Evolutionary conservation across 2,888 invertebrate species (phyloP).

Genomic region (Chorisops tibialis): DNA sequence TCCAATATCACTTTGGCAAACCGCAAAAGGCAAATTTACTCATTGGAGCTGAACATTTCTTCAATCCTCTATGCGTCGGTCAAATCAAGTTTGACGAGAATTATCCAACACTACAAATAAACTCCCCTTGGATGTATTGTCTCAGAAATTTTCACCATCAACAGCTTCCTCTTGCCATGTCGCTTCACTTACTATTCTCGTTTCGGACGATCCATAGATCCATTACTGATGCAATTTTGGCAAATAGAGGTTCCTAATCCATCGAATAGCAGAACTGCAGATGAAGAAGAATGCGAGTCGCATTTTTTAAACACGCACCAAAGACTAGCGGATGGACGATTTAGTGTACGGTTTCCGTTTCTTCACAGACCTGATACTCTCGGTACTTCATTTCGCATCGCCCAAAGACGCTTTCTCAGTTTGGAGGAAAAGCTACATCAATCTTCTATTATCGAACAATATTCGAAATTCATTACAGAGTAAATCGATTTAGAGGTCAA

Average conservation of each 20-base stretch:
- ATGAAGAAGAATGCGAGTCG: no score
- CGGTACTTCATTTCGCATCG: neutral
- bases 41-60: slow-evolving; percentile 14
- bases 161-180: neutral
- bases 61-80: no score
- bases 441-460: no score
- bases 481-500: no score
- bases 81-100: slow-evolving; percentile 10
- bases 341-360: neutral
- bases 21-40: slow-evolving; percentile 15
- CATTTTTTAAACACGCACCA: no score
- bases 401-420: neutral
- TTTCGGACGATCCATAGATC: neutral
- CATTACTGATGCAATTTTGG: neutral
- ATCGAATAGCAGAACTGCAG: no score
- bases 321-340: no score
- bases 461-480: no score
- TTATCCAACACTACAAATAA: slow-evolving; percentile 10
- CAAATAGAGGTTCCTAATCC: neutral
- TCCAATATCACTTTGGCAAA: slow-evolving; percentile 16
- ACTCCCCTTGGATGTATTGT: slow-evolving; percentile 20
- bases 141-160: neutral
- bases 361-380: neutral
- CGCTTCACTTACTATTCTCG: no score
- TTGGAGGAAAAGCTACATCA: neutral